Evolutionary conservation across 2,797 vertebrate species (phyloP).

Genomic region (Urocyon cinereoargenteus): DNA sequence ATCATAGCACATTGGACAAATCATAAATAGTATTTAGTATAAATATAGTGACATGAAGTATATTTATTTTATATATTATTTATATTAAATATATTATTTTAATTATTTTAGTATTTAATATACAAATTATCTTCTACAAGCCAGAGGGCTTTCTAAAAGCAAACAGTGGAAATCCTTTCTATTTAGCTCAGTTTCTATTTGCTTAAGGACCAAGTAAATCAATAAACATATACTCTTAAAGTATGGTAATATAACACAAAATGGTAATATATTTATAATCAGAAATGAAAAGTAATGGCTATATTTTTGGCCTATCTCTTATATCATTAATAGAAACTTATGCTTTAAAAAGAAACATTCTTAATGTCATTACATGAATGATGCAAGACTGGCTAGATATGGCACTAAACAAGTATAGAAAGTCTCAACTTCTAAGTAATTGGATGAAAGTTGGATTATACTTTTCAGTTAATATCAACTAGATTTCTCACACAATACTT

Average conservation of each 20-base stretch:
- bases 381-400: not conserved
- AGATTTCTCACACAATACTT: not conserved
- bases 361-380: not conserved
- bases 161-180: not conserved
- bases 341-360: not conserved
- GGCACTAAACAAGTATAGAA: not conserved
- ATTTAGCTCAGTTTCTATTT: not conserved
- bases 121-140: not conserved
- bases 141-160: not conserved
- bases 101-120: not conserved
- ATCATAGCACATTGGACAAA: not conserved
- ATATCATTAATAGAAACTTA: not conserved
- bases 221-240: not conserved
- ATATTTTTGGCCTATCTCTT: not conserved
- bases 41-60: not conserved
- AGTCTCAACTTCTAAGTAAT: not conserved
- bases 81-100: not conserved
- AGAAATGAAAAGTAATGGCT: not conserved
- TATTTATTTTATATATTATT: not conserved
- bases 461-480: not conserved
- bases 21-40: not conserved
- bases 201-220: not conserved
- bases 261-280: not conserved
- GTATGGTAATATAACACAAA: not conserved
- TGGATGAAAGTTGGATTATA: not conserved